Percentiles rank a stretch among this genome's conserved stretches.
These are phyloP conservation scores for Platyrinchus mystaceus DNA, from an alignment of 2,797 vertebrate genomes.

Conservation along the genomic window DNA sequence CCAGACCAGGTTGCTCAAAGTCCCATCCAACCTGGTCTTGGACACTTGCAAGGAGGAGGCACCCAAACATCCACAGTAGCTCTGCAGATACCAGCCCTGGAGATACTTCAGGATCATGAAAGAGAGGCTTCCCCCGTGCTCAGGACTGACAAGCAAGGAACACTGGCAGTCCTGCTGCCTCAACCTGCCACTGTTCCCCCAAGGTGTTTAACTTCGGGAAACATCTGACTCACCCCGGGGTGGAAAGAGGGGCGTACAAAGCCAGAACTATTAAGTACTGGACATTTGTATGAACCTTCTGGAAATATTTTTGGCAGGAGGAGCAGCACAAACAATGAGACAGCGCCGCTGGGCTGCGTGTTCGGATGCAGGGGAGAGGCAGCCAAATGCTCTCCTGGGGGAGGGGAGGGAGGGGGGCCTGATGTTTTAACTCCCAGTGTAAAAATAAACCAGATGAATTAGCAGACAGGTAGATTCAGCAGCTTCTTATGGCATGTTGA, in stretches of 20 bases:
- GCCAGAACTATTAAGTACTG: slow-evolving; percentile 3
- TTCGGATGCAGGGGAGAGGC: background rate
- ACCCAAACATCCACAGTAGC: background rate
- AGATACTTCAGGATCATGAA: too few species aligned
- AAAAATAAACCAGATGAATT: slow-evolving; percentile 59
- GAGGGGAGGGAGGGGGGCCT: background rate
- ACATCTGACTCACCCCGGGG: background rate
- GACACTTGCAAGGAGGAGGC: background rate
- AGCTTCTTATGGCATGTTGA: background rate
- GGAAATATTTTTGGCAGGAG: slow-evolving; percentile 59
- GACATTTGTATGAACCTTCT: slow-evolving; percentile 47
- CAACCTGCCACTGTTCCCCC: background rate
- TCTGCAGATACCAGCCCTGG: background rate
- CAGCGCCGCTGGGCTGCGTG: background rate
- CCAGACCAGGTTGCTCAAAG: background rate
- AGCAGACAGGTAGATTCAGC: slow-evolving; percentile 56
- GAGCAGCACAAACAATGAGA: slow-evolving; percentile 2
- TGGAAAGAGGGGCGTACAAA: slow-evolving; percentile 8
- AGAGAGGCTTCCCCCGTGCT: background rate
- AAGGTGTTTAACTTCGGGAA: background rate
- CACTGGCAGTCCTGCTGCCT: background rate
- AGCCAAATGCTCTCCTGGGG: slow-evolving; percentile 34
- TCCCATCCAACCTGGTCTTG: background rate
- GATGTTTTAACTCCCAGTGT: slow-evolving; percentile 38
- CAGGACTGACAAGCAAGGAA: accelerated